Percentiles rank a stretch among this genome's conserved stretches.
Evolutionary conservation across 2,113 vertebrate species (phyloP).

Genomic region (Acinonyx jubatus): DNA sequence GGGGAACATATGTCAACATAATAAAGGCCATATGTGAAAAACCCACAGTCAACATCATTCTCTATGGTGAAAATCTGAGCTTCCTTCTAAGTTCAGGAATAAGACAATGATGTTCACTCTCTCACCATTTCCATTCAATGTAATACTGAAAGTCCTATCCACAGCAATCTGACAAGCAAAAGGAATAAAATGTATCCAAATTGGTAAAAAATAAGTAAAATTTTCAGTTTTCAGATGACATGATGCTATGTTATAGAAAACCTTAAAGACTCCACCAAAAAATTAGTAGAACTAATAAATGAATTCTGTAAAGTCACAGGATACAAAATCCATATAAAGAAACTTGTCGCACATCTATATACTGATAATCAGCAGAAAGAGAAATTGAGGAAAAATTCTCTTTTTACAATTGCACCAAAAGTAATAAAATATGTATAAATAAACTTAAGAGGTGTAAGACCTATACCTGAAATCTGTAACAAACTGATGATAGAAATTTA

Average conservation of each 20-base stretch:
- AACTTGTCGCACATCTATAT: neutral
- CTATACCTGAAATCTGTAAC: neutral
- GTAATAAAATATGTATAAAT: neutral
- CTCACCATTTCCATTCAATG: neutral
- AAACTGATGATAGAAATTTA: neutral
- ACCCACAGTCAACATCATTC: neutral
- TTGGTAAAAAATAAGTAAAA: neutral
- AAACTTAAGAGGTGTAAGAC: neutral
- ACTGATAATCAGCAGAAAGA: neutral
- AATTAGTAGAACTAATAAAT: neutral
- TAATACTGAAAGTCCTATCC: neutral
- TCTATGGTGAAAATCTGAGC: neutral
- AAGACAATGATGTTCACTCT: neutral
- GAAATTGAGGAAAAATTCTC: neutral
- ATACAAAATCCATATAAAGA: neutral
- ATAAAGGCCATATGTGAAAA: neutral
- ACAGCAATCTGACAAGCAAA: neutral
- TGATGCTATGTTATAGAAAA: neutral
- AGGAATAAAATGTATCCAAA: neutral
- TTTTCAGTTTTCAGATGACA: neutral
- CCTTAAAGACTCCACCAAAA: neutral
- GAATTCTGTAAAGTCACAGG: neutral
- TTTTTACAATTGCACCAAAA: neutral
- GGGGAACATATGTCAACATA: neutral
- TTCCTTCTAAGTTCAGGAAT: neutral